These are phyloP conservation scores for Metellina segmentata DNA, from an alignment of 2,888 invertebrate species.

Conservation along the genomic window DNA sequence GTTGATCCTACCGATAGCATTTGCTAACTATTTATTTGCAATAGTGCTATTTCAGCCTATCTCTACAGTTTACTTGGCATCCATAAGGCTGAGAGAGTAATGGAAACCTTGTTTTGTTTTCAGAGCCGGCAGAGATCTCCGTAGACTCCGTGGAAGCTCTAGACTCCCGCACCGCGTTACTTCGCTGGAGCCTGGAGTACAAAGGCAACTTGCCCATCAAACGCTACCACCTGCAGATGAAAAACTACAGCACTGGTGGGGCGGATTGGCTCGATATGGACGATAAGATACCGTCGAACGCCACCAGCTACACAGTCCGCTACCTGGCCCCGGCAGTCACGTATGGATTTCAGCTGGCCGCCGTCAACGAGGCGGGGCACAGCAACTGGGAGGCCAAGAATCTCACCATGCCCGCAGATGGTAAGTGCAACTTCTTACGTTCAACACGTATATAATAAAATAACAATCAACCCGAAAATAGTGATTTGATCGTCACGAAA, in stretches of 20 bases:
- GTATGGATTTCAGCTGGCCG: slow-evolving; percentile 78
- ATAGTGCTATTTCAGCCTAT: too few relatives aligned
- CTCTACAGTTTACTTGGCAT: too few relatives aligned
- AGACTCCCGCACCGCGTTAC: slow-evolving; percentile 76
- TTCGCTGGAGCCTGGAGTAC: slow-evolving; percentile 76
- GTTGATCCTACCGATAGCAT: too few relatives aligned
- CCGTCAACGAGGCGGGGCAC: slow-evolving; percentile 78
- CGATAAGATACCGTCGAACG: slow-evolving; percentile 77
- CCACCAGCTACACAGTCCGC: slow-evolving; percentile 76
- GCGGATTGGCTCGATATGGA: slow-evolving; percentile 78
- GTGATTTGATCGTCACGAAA: too few relatives aligned
- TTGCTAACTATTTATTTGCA: too few relatives aligned
- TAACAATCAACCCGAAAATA: too few relatives aligned
- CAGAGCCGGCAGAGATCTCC: slow-evolving; percentile 77
- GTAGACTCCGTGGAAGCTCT: slow-evolving; percentile 76
- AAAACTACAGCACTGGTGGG: slow-evolving; percentile 77
- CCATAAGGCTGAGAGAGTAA: neutral
- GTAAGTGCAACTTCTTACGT: slow-evolving; percentile 52
- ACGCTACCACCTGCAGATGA: slow-evolving; percentile 77
- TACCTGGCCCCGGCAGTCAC: slow-evolving; percentile 77
- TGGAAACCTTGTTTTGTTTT: neutral
- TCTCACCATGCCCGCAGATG: slow-evolving; percentile 78
- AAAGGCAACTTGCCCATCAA: slow-evolving; percentile 77
- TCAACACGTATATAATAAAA: too few relatives aligned
- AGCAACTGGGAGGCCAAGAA: slow-evolving; percentile 78